Evolutionary conservation across 2,888 invertebrate species (phyloP), one percentile per base, ranked within the genome.

Genomic region (Eupeodes luniger): DNA sequence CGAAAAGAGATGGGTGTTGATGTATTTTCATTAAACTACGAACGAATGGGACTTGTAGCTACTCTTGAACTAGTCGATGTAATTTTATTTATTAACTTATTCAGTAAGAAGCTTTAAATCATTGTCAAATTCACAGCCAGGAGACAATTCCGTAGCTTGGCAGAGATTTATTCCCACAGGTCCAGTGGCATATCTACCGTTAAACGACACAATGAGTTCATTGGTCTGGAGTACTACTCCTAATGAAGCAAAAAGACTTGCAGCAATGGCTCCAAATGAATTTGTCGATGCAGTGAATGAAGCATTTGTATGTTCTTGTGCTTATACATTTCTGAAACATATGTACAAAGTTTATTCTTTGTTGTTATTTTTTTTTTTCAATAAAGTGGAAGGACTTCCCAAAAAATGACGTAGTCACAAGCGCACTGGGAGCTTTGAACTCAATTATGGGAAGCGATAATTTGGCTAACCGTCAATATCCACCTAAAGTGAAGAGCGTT

Each of bases 101-200:
- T 64, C 11, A 77, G 51, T 74, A 14, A 44, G 9, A 49, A 53
- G 36, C 4, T 47, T 40, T 34, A 11, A 19, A 61, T 53, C 9
- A 36, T 0, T n/a, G 0, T 27, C 4, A n/a, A 47, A 10, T 19
- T 70, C 51, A 53, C 40, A 97, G 96, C 94, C 95, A 64, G 94
- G 95, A 14, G 96, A 96, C 77, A 99, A 99, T 93, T 95, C 95
- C 44, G 97, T 97, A 4, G 99, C 99, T 0, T 99, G 99, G 99
- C 99, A 99, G 93, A 95, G 99, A 89, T 99, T 99, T 94, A 94
- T 99, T 86, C 97, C 98, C 0, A 96, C 96, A 4, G 99, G 99
- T 0, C 98, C 99, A 0, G 95, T 99, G 36, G 99, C 99, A 5
- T 92, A 99, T 36, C 94, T 99, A 75, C 99, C 99, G 9, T 95